Percentiles rank a stretch among this genome's conserved stretches.
phyloP scores from a whole-genome alignment of 2,113 vertebrate species.

The Pelecanus crispus region DNA sequence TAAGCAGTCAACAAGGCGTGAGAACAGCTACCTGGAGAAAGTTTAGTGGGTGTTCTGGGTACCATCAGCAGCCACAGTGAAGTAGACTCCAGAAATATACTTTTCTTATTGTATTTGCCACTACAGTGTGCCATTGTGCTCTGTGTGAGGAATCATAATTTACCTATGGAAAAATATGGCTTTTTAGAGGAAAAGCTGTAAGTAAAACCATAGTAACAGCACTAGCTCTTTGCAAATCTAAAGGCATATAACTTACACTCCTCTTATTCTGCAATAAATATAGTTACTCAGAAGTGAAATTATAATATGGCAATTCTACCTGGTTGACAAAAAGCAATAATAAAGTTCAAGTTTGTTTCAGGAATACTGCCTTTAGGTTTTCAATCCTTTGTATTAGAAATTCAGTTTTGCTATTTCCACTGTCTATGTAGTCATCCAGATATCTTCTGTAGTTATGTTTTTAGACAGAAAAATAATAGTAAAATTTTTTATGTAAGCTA shows the following conservation, averaged over 20 bases:
- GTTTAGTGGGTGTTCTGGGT: background rate
- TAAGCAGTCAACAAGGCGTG: background rate
- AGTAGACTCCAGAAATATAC: background rate
- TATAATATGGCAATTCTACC: background rate
- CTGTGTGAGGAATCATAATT: background rate
- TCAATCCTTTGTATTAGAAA: background rate
- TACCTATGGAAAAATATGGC: accelerated
- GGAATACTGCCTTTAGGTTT: background rate
- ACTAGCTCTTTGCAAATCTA: background rate
- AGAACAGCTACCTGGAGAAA: background rate
- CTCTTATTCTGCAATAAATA: background rate
- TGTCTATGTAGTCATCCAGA: background rate
- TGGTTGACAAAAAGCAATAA: background rate
- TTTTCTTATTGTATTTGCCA: background rate
- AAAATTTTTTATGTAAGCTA: background rate
- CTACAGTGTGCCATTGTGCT: background rate
- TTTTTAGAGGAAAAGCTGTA: background rate
- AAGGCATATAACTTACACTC: background rate
- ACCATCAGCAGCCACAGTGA: background rate
- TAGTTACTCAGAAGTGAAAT: background rate
- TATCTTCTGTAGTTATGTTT: background rate
- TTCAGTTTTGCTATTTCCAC: background rate
- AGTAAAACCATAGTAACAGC: background rate
- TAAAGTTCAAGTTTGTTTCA: background rate
- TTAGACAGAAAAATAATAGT: background rate